phyloP scores from a whole-genome alignment of 2,113 vertebrate species.

The Poicephalus gulielmi region DNA sequence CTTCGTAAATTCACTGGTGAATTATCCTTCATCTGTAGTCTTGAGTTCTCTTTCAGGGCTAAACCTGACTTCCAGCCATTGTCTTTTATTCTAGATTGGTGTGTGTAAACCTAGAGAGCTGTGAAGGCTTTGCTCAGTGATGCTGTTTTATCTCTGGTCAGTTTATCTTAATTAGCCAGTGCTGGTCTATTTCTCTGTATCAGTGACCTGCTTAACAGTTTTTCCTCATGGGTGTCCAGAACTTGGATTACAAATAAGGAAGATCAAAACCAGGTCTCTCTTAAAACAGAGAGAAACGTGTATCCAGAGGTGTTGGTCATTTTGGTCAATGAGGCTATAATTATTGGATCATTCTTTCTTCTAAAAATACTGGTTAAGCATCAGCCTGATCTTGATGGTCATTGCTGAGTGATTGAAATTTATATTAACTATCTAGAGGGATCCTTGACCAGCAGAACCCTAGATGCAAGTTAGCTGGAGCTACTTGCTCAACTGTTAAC shows the following conservation, averaged over 20 bases:
- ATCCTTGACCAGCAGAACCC: neutral
- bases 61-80: neutral
- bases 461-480: neutral
- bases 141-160: accelerated
- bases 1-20: neutral
- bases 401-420: neutral
- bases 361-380: neutral
- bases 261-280: neutral
- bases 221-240: neutral
- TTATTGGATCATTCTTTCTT: neutral
- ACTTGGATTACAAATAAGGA: neutral
- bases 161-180: neutral
- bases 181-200: neutral
- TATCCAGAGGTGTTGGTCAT: neutral
- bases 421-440: neutral
- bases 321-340: neutral
- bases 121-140: neutral
- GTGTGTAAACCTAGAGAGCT: neutral
- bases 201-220: neutral
- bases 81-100: neutral
- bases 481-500: neutral
- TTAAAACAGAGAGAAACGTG: accelerated
- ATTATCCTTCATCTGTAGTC: neutral
- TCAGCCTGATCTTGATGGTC: neutral
- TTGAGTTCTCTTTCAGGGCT: neutral